Evolutionary conservation across 2,113 vertebrate genomes (phyloP), one percentile per base, ranked within the genome.

Genomic region (Centropus bengalensis): DNA sequence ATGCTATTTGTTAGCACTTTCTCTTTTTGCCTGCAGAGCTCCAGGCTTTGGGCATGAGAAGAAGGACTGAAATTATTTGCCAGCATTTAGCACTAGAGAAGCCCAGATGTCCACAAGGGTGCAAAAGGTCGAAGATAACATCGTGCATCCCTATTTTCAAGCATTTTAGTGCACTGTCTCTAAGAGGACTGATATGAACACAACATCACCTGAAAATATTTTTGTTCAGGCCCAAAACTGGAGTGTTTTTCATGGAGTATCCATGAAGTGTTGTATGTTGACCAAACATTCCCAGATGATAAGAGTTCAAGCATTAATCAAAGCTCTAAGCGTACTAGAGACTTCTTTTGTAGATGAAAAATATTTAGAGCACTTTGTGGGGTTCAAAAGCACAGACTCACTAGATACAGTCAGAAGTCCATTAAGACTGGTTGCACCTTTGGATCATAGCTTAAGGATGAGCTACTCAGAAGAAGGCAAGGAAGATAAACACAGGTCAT

Each of bases 41-140:
- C 36, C 19, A 49, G 30, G 51, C 10, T 73, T 45, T 54, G 30
- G 6, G 2, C 64, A 45, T 42, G 17, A 55, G 74, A 71, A 68
- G 15, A 2, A 2, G 7, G 10, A 40, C 32, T 44, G 27, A 75
- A 82, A 82, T 60, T 42, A 52, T 67, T 80, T 67, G 22, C 26
- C 60, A 76, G 20, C 28, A 70, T 17, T 71, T 51, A 75, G 28
- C 6, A 86, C 20, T 20, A 47, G 47, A 47, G 32, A 28, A 47
- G 2, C 15, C 63, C 81, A 70, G 55, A 86, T 63, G 32, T 83
- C 58, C 0, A 1, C 74, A 91, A 84, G 22, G 44, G 17, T 28
- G 89, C 19, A 75, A 91, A 59, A 82, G 32, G 73, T 86, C 42
- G 78, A 91, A 91, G 60, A 56, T 47, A 54, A n/a, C 9, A 16